Conservation (phyloP, 2,797 vertebrate species). For the Crocodylus rhombifer region DNA sequence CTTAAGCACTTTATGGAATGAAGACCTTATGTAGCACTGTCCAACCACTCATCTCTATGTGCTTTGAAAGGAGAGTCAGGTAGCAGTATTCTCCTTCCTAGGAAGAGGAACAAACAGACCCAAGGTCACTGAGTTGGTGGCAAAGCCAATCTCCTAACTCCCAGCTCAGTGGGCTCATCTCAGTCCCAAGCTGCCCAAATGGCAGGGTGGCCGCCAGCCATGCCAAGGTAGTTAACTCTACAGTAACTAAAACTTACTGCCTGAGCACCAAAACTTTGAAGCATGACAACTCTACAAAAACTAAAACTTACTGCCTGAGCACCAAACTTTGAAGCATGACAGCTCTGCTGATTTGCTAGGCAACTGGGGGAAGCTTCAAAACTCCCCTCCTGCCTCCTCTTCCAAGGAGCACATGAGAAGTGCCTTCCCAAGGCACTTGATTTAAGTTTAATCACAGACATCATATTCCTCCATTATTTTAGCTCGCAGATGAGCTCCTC, state of each 20-base stretch:
- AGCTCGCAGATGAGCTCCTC: constrained; percentile 45
- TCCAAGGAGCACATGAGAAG: background rate
- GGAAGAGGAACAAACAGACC: background rate
- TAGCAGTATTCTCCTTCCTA: background rate
- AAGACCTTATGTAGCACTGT: background rate
- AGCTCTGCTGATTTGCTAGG: no score
- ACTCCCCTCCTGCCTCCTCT: background rate
- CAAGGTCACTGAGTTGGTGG: background rate
- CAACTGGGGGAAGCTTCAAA: no score
- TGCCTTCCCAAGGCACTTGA: constrained; percentile 32
- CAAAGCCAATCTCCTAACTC: background rate
- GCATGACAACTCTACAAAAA: no score
- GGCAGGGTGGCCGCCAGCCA: background rate
- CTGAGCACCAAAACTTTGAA: background rate
- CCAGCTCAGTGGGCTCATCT: background rate
- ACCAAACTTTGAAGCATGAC: background rate
- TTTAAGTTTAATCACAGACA: constrained; percentile 67
- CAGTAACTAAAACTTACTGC: background rate
- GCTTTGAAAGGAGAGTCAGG: background rate
- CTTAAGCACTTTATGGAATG: background rate
- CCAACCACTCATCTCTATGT: background rate
- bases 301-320: background rate
- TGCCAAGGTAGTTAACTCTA: background rate
- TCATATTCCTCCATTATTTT: constrained; percentile 65
- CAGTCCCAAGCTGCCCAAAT: background rate